These are phyloP conservation scores for Sternarchorhynchus goeldii DNA, from an alignment of 2,797 vertebrate species.

Conservation along the genomic window DNA sequence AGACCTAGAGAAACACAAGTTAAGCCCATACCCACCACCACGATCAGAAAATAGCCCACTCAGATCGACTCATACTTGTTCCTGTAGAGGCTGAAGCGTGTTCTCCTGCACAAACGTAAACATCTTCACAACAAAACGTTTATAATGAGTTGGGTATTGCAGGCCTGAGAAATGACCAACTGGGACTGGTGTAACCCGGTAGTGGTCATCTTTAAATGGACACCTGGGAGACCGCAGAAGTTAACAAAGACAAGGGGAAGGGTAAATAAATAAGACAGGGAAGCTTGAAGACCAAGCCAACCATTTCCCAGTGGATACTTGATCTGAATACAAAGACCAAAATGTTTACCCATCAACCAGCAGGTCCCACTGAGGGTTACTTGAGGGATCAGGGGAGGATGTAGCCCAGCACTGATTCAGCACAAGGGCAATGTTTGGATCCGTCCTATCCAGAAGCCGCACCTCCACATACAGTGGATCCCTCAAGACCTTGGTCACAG, in stretches of 20 bases:
- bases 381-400: constrained; percentile 53
- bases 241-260: background rate
- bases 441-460: constrained; percentile 63
- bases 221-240: constrained; percentile 60
- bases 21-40: background rate
- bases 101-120: constrained; percentile 68
- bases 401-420: constrained; percentile 79
- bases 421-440: constrained; percentile 69
- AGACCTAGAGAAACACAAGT: constrained; percentile 60
- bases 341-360: constrained; percentile 68
- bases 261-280: background rate
- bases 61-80: constrained; percentile 54
- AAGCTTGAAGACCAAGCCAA: background rate
- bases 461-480: constrained; percentile 72
- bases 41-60: background rate
- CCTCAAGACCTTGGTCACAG: constrained; percentile 69
- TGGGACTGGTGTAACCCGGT: constrained; percentile 64
- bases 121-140: constrained; percentile 72
- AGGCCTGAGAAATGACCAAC: constrained; percentile 64
- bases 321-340: background rate
- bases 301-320: background rate
- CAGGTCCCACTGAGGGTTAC: constrained; percentile 75
- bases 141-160: constrained; percentile 67
- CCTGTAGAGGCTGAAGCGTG: constrained; percentile 29
- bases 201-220: constrained; percentile 71